Evolutionary conservation across 1,140 invertebrate genomes (phyloP).

Genomic region (Phymorhynchus buccinoides): DNA sequence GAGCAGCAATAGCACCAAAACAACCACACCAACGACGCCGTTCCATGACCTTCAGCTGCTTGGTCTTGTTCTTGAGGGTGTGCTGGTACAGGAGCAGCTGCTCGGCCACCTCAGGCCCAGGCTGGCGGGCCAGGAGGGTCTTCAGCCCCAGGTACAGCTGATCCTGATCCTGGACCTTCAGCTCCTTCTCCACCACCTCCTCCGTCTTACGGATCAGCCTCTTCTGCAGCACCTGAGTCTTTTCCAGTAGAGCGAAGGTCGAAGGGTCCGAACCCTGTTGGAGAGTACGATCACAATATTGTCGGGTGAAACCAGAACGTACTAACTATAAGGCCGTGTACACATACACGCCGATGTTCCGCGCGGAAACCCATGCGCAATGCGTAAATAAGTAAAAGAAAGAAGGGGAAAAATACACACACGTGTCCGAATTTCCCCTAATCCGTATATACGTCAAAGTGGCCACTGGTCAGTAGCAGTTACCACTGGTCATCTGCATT

Average conservation of each 20-base stretch:
- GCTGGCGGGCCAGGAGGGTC: slow-evolving; percentile 76
- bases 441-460: too few relatives aligned
- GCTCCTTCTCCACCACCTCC: slow-evolving; percentile 78
- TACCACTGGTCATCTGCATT: too few relatives aligned
- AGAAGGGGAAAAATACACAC: too few relatives aligned
- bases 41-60: slow-evolving; percentile 73
- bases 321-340: too few relatives aligned
- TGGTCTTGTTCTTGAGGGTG: slow-evolving; percentile 74
- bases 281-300: too few relatives aligned
- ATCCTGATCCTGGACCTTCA: slow-evolving; percentile 79
- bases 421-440: too few relatives aligned
- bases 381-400: too few relatives aligned
- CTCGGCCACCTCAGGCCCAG: slow-evolving; percentile 77
- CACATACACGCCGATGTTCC: too few relatives aligned
- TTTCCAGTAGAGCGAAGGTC: slow-evolving; percentile 80
- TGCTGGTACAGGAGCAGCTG: slow-evolving; percentile 73
- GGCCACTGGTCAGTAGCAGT: too few relatives aligned
- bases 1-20: too few relatives aligned
- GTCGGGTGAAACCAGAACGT: too few relatives aligned
- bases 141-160: slow-evolving; percentile 78
- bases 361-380: too few relatives aligned
- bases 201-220: slow-evolving; percentile 77
- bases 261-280: slow-evolving; percentile 83
- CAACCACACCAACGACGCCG: not conserved
- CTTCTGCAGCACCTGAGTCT: slow-evolving; percentile 83